Percentiles rank a stretch among this genome's conserved stretches.
These are phyloP conservation scores for Pseudomyrmex gracilis DNA, from an alignment of 1,140 invertebrate species.

Conservation along the genomic window DNA sequence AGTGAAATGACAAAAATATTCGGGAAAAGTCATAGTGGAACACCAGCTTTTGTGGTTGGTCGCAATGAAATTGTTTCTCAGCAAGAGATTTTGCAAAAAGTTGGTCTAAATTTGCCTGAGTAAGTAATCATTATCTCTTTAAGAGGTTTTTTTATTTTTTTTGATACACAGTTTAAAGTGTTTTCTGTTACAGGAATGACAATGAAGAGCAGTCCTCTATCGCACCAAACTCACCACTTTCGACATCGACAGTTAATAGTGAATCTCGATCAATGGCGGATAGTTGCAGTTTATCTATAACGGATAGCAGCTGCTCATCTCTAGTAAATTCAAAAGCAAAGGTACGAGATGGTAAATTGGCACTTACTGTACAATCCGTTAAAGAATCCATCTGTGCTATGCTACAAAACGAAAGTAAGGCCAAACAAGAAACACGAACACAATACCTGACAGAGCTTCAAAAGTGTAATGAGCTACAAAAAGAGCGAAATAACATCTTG, in stretches of 20 bases:
- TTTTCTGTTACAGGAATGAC: not conserved
- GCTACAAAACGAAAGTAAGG: not conserved
- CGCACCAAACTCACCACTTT: not conserved
- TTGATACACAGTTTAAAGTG: not conserved
- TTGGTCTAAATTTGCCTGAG: not conserved
- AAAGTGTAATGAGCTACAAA: not conserved
- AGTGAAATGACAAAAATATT: not conserved
- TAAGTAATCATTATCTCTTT: not conserved
- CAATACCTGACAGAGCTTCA: not conserved
- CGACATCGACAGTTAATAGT: not conserved
- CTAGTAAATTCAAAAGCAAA: not conserved
- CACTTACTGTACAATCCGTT: not conserved
- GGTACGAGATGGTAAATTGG: not conserved
- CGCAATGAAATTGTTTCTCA: conserved; percentile 5
- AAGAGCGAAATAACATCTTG: not conserved
- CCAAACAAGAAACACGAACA: not conserved
- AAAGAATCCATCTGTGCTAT: not conserved
- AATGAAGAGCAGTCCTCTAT: not conserved
- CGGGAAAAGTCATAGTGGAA: not conserved
- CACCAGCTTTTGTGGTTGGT: not conserved
- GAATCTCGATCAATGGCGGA: not conserved
- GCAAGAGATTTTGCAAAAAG: not conserved
- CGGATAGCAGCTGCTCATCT: not conserved
- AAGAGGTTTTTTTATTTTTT: not conserved
- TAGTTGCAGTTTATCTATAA: not conserved